Conservation (phyloP, 2,113 vertebrate genomes). For the Strigops habroptila region DNA sequence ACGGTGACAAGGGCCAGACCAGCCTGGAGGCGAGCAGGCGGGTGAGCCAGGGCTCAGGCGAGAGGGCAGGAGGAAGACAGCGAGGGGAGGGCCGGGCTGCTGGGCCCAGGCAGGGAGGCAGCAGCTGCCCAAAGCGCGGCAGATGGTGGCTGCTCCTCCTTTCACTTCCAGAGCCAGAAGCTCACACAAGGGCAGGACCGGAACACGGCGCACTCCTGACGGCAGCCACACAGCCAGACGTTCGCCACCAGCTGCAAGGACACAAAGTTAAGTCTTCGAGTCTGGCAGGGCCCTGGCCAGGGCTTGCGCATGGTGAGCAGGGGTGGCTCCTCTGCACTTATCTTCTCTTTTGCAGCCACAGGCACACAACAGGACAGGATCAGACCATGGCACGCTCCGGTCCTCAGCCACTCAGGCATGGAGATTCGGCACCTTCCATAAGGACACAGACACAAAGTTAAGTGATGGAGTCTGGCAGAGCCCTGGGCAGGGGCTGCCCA, state of each 20-base stretch:
- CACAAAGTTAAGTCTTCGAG: too few species aligned
- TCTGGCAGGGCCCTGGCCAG: too few species aligned
- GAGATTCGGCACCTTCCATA: fast-evolving
- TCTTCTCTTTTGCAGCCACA: not conserved
- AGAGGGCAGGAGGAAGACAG: not conserved
- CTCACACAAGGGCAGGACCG: too few species aligned
- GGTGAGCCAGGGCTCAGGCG: not conserved
- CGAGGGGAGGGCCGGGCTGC: too few species aligned
- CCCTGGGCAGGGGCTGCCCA: not conserved
- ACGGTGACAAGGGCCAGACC: too few species aligned
- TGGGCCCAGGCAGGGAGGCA: not conserved
- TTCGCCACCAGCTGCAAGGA: too few species aligned
- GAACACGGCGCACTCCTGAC: too few species aligned
- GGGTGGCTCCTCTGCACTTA: too few species aligned
- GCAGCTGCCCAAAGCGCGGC: too few species aligned
- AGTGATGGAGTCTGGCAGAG: not conserved
- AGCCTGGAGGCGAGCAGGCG: not conserved
- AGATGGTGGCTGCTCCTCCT: not conserved
- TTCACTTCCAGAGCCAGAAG: too few species aligned
- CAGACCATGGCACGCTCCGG: fast-evolving
- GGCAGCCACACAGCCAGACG: too few species aligned
- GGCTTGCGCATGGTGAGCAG: too few species aligned
- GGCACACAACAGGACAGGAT: not conserved
- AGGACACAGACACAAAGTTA: not conserved
- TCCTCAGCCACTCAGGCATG: not conserved